Evolutionary conservation across 2,888 invertebrate species (phyloP), one percentile per base, ranked within the genome.

Genomic region (Agonopterix subpropinquella): DNA sequence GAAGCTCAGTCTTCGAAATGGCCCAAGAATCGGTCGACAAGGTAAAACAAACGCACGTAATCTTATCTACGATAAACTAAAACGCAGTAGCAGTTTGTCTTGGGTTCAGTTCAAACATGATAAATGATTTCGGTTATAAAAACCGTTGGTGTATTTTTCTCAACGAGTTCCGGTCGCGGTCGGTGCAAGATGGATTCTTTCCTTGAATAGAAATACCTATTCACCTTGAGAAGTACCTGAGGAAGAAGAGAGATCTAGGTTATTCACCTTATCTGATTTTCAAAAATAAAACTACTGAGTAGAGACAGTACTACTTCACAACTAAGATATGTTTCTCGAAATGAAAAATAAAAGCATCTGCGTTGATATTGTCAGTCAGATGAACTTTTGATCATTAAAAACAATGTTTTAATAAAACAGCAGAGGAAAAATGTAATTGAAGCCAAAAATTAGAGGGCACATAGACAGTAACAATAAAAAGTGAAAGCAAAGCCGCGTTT

Each of bases 191-290:
- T 67, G 78, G 74, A 74, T 77, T 79, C 77, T 75, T 72, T 81
- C 77, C 79, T 80, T 77, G 77, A 71, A 80, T 83, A 80, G 77
- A 84, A 71, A 82, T 82, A 86, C 86, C 86, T 85, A 86, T 86
- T 87, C 85, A 87, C 85, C 85, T 86, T 86, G 86, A 85, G 86
- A 87, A 87, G 86, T 87, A 87, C 86, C 86, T 87, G 86, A 71
- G 84, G 77, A 86, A 87, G 81, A 86, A 87, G 82, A 86, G 81
- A 87, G 77, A 73, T 65, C 69, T 73, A 69, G 70, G 77, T 87
- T 86, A 85, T 79, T 82, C 65, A 75, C 67, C 63, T 71, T 58
- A 62, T 63, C 59, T 58, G 56, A 53, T 53, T 50, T 47, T 28
- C 28, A 28, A 39, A 42, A 51, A 50, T 47, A 51, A 45, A 41